Conservation (phyloP, 2,888 invertebrate species). For the Eupithecia subfuscata region DNA sequence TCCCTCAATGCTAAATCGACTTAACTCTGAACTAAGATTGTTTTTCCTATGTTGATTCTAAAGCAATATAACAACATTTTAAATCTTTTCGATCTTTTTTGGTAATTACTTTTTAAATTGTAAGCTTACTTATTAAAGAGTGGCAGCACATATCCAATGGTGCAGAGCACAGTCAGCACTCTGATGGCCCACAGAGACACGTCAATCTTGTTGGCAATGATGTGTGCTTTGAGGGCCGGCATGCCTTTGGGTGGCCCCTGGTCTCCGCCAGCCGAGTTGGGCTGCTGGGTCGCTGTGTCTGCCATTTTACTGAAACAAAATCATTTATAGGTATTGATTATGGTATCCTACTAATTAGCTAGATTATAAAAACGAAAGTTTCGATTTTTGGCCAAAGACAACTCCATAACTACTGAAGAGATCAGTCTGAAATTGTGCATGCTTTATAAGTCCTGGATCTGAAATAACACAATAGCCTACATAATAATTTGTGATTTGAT, state of each 20-base stretch:
- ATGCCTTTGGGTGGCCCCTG: conserved; percentile 82
- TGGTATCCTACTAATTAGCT: neutral
- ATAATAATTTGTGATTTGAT: neutral
- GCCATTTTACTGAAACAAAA: conserved; percentile 64
- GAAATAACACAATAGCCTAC: neutral
- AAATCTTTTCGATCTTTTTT: neutral
- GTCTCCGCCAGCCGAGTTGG: conserved; percentile 69
- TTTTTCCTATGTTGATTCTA: neutral
- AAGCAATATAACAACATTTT: neutral
- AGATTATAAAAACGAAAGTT: too few species aligned
- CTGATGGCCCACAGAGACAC: conserved; percentile 94
- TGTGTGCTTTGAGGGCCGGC: conserved; percentile 87
- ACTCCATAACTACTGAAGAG: neutral
- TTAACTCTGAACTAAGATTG: neutral
- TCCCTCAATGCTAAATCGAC: neutral
- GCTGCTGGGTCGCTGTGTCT: conserved; percentile 53
- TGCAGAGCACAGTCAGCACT: conserved; percentile 92
- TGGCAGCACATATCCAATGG: conserved; percentile 93
- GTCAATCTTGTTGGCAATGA: conserved; percentile 93
- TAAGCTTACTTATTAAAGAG: conserved; percentile 90
- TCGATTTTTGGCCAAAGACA: neutral
- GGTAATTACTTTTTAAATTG: neutral
- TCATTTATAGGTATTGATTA: neutral
- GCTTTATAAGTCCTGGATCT: neutral
- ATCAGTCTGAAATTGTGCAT: neutral